Evolutionary conservation across 2,888 invertebrate genomes (phyloP).

Genomic region (Leucophora obtusa): DNA sequence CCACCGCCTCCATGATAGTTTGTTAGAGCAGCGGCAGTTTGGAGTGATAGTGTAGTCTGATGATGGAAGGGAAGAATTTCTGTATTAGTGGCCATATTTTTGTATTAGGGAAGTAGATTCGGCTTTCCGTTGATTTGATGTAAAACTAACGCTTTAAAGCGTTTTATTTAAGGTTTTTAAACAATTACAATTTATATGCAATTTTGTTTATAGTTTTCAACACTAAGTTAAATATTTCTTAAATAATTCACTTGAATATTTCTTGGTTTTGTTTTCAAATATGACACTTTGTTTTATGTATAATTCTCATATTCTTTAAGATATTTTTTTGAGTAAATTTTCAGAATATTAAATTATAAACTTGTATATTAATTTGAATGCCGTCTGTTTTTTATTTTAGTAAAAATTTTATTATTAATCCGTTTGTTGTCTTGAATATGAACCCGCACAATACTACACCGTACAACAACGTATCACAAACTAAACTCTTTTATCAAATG

Average conservation of each 20-base stretch:
- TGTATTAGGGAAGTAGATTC: background rate
- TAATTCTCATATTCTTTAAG: slow-evolving; percentile 13
- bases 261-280: slow-evolving; percentile 5
- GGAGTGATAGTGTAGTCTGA: slow-evolving; percentile 76
- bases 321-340: slow-evolving; percentile 11
- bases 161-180: slow-evolving; percentile 14
- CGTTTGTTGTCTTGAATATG: slow-evolving; percentile 20
- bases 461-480: slow-evolving; percentile 73
- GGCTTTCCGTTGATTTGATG: background rate
- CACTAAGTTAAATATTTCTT: background rate
- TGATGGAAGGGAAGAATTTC: slow-evolving; percentile 78
- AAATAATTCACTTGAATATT: background rate
- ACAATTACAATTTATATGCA: slow-evolving; percentile 3
- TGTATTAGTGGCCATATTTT: slow-evolving; percentile 75
- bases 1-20: slow-evolving; percentile 76
- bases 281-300: slow-evolving; percentile 40
- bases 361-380: slow-evolving; percentile 22
- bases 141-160: slow-evolving; percentile 29
- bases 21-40: slow-evolving; percentile 75
- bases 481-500: slow-evolving; percentile 66
- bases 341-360: slow-evolving; percentile 12
- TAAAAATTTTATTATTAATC: slow-evolving; percentile 15
- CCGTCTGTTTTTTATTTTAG: slow-evolving; percentile 50
- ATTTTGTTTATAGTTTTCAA: slow-evolving; percentile 6
- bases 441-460: slow-evolving; percentile 70